Conservation (phyloP, 1,140 invertebrate genomes). For the Tetramorium parvispinum region DNA sequence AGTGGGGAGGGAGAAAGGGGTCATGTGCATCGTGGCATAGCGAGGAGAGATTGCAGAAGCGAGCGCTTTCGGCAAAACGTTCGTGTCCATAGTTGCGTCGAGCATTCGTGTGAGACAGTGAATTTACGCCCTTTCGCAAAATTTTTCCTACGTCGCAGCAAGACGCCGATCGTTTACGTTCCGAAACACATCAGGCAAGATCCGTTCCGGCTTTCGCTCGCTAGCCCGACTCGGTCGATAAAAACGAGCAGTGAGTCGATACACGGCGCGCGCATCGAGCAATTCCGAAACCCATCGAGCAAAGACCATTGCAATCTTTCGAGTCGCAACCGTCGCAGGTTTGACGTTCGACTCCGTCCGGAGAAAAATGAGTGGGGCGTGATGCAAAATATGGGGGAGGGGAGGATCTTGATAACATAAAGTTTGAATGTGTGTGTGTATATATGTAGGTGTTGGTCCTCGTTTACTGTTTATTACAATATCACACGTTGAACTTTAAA, state of each 20-base stretch:
- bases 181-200: not conserved
- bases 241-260: not conserved
- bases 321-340: no score
- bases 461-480: no score
- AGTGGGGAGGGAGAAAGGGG: not conserved
- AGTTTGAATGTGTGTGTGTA: not conserved
- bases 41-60: not conserved
- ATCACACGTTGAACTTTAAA: constrained; percentile 8
- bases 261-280: no score
- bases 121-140: not conserved
- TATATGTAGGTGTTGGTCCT: no score
- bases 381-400: no score
- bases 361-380: not conserved
- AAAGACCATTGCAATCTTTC: no score
- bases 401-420: not conserved
- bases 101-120: not conserved
- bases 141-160: not conserved
- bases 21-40: not conserved
- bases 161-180: not conserved
- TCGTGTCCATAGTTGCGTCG: not conserved
- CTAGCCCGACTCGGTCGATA: not conserved
- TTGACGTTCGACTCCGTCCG: not conserved
- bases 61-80: not conserved
- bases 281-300: no score
- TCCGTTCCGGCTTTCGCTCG: not conserved